Conservation (phyloP, 1,140 invertebrate genomes). For the Chironomus tepperi region DNA sequence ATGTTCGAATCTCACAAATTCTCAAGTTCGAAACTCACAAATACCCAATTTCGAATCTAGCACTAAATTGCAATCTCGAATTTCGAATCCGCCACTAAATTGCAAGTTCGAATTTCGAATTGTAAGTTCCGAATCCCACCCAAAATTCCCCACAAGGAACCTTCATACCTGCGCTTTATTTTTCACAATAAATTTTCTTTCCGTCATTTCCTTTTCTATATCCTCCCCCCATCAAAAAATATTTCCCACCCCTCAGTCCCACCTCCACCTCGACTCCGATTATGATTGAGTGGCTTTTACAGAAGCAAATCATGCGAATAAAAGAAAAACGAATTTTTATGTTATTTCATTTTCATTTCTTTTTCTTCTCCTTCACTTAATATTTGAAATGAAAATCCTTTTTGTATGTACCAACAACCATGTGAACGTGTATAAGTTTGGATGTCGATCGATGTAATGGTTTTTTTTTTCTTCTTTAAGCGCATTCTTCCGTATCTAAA, state of each 20-base stretch:
- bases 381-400: constrained; percentile 6
- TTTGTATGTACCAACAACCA: background rate
- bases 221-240: no score
- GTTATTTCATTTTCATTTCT: constrained; percentile 16
- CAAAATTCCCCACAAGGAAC: background rate
- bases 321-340: constrained; percentile 21
- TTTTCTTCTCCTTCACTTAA: background rate
- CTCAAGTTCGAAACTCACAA: no score
- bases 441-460: background rate
- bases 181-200: constrained; percentile 15
- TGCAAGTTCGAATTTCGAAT: no score
- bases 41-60: no score
- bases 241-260: no score
- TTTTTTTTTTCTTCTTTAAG: constrained; percentile 4
- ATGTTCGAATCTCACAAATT: no score
- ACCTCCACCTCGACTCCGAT: background rate
- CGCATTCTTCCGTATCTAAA: constrained; percentile 12
- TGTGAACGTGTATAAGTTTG: background rate
- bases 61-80: no score
- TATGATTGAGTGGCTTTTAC: constrained; percentile 24
- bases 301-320: constrained; percentile 24
- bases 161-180: background rate
- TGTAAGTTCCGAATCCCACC: background rate
- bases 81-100: no score
- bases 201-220: background rate